Base-by-base conservation (phyloP, 2,797 vertebrate species). In the Apodemus agrarius region DNA sequence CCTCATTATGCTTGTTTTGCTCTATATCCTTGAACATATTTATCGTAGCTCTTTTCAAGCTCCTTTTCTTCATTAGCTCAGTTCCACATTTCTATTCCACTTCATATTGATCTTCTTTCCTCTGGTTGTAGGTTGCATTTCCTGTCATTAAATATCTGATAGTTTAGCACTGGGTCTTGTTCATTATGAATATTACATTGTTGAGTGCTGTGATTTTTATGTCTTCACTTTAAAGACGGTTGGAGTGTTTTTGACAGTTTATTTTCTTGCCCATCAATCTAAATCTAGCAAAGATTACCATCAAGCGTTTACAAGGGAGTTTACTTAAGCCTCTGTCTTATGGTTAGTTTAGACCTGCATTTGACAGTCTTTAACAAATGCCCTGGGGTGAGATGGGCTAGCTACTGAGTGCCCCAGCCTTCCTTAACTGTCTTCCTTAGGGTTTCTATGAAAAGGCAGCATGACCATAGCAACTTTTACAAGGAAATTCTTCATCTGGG, bases 201-300 rank as follows among this genome's bases (percentile, higher is more conserved):
- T 63, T 85, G 54, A 93, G 22, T 84, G 13, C 76, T 54, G 59
- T 21, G 65, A 72, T 63, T 75, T 91, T 95, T 21, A 26, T 95
- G 34, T 79, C 34, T 74, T 89, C 26, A 37, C 59, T 94, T 82
- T 82, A n/a, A 90, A 92, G 69, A 69, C 54, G 46, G 40, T 40
- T 92, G 46, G 69, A 54, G 31, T 69, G 4, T 22, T n/a, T 78
- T 54, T 69, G 76, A 67, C 10, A 54, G 22, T 93, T 91, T 81
- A 69, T 69, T 95, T 94, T 69, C 76, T 94, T 84, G 57, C 52
- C n/a, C 1, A 10, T 69, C 31, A 67, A n/a, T 84, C 83, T 91
- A 52, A 86, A 78, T 75, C 16, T 69, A 95, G 80, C 17, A 65
- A 89, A 31, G 34, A 89, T 78, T 76, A 69, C 40, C 83, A 13